phyloP scores from a whole-genome alignment of 2,888 invertebrate genomes.

The Drosophila birchii region DNA sequence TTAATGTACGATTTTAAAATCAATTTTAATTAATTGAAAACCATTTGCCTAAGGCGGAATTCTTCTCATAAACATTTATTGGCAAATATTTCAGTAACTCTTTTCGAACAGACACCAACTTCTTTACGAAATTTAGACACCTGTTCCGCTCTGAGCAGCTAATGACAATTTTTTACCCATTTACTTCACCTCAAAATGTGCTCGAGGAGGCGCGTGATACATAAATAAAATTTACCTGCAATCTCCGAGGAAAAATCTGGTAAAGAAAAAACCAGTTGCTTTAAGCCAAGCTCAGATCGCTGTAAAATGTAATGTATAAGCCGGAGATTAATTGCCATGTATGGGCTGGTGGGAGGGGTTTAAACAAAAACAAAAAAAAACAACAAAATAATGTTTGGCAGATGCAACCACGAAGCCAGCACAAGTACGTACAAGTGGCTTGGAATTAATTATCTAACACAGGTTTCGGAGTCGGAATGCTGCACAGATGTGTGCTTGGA shows the following conservation, averaged over 20 bases:
- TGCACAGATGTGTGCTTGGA: slow-evolving; percentile 65
- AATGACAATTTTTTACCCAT: slow-evolving; percentile 32
- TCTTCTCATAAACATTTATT: not conserved
- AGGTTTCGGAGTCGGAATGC: slow-evolving; percentile 56
- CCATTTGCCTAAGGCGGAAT: not conserved
- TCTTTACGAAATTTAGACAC: slow-evolving; percentile 25
- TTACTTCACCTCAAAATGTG: slow-evolving; percentile 19
- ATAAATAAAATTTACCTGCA: slow-evolving; percentile 53
- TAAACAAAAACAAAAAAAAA: slow-evolving; percentile 14
- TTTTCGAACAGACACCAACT: not conserved
- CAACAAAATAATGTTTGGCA: slow-evolving; percentile 40
- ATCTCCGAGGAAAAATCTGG: slow-evolving; percentile 27
- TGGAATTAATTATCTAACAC: slow-evolving; percentile 64
- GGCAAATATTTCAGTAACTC: not conserved
- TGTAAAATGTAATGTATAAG: slow-evolving; percentile 52
- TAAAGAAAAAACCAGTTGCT: slow-evolving; percentile 58
- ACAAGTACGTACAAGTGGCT: slow-evolving; percentile 46
- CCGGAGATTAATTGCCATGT: slow-evolving; percentile 63
- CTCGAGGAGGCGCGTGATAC: slow-evolving; percentile 50
- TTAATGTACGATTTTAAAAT: not conserved
- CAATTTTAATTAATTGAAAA: not conserved
- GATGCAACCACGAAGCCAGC: slow-evolving; percentile 49
- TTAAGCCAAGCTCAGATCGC: slow-evolving; percentile 36
- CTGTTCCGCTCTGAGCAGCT: slow-evolving; percentile 30
- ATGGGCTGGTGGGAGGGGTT: slow-evolving; percentile 41